Evolutionary conservation across 2,888 invertebrate species (phyloP).

Genomic region (Lumbricus terrestris): DNA sequence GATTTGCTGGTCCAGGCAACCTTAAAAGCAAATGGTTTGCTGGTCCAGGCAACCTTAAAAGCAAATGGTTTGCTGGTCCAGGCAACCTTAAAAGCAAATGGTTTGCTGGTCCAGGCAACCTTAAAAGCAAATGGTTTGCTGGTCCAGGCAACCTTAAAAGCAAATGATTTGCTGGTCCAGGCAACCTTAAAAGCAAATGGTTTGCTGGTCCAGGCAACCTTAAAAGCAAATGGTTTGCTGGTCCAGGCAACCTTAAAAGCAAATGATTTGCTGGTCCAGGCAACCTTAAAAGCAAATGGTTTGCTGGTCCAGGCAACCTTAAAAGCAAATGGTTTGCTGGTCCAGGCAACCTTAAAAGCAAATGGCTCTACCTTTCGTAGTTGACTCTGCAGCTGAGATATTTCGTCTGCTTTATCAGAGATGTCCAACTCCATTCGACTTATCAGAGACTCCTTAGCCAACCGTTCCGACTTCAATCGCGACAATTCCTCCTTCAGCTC

Average conservation of each 20-base stretch:
- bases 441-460: slow-evolving; percentile 51
- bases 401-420: slow-evolving; percentile 37
- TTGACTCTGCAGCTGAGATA: slow-evolving; percentile 28
- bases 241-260: not conserved
- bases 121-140: not conserved
- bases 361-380: slow-evolving; percentile 31
- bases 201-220: not conserved
- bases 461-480: slow-evolving; percentile 50
- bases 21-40: not conserved
- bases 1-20: not conserved
- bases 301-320: not conserved
- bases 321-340: not conserved
- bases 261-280: not conserved
- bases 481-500: slow-evolving; percentile 54
- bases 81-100: not conserved
- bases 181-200: not conserved
- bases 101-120: not conserved
- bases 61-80: not conserved
- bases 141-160: not conserved
- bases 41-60: not conserved
- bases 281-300: not conserved
- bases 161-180: not conserved
- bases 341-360: not conserved
- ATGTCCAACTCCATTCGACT: slow-evolving; percentile 50
- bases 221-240: not conserved